A percentile compares a stretch with the other conserved stretches of the same genome.
Conservation (phyloP, 2,888 invertebrate species). For the Amblyjoppa fuscipennis region DNA sequence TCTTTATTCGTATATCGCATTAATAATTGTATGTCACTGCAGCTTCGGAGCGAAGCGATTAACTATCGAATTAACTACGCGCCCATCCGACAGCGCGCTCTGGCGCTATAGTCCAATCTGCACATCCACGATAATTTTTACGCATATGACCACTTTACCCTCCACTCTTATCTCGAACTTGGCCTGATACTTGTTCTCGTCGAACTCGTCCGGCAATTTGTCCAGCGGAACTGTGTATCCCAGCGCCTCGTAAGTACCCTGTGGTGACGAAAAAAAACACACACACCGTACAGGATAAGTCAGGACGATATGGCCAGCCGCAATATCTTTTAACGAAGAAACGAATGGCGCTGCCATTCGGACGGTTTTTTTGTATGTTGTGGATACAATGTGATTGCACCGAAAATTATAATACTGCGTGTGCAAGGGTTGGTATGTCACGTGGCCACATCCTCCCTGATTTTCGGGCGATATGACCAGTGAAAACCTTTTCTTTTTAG, state of each 20-base stretch:
- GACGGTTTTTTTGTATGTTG: too few relatives aligned
- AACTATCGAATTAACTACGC: neutral
- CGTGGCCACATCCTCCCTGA: too few relatives aligned
- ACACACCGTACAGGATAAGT: neutral
- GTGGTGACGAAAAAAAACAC: neutral
- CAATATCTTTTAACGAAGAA: too few relatives aligned
- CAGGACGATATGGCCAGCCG: too few relatives aligned
- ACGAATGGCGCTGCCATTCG: too few relatives aligned
- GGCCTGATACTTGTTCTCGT: conserved; percentile 62
- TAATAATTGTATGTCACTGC: neutral
- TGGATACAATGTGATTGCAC: too few relatives aligned
- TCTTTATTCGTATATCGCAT: too few relatives aligned
- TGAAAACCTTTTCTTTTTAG: too few relatives aligned
- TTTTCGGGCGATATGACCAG: too few relatives aligned
- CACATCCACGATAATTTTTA: conserved; percentile 30
- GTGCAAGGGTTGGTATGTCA: too few relatives aligned
- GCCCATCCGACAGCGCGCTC: too few relatives aligned
- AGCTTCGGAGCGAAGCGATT: neutral
- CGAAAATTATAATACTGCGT: too few relatives aligned
- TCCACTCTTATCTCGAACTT: conserved; percentile 27
- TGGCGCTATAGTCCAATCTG: neutral
- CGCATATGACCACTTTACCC: conserved; percentile 2
- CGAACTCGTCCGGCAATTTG: conserved; percentile 59
- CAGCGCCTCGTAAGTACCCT: conserved; percentile 62
- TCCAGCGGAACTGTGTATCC: conserved; percentile 54